Percentiles rank a stretch among this genome's conserved stretches.
phyloP scores from a whole-genome alignment of 2,113 vertebrate genomes.

The Neomonachus schauinslandi region DNA sequence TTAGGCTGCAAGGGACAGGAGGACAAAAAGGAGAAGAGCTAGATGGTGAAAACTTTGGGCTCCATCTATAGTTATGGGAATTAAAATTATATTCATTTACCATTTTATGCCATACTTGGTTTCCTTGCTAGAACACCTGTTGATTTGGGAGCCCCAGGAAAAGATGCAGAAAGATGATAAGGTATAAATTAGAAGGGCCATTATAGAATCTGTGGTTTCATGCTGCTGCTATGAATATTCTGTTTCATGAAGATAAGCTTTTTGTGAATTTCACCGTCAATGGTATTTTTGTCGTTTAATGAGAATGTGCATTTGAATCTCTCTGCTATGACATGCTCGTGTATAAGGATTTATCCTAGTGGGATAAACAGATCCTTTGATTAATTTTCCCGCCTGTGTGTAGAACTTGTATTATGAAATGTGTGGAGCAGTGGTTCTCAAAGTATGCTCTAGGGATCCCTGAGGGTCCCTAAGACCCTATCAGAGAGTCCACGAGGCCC shows the following conservation, averaged over 20 bases:
- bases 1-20: neutral
- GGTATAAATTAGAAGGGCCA: neutral
- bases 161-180: neutral
- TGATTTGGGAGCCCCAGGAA: neutral
- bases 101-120: neutral
- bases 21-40: neutral
- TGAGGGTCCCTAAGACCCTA: neutral
- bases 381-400: neutral
- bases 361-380: neutral
- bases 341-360: neutral
- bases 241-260: slow-evolving; percentile 13
- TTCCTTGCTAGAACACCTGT: neutral
- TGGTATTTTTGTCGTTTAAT: neutral
- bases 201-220: neutral
- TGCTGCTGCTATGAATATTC: neutral
- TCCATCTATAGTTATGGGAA: neutral
- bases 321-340: neutral
- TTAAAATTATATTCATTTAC: neutral
- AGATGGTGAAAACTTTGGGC: neutral
- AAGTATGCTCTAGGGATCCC: neutral
- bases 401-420: neutral
- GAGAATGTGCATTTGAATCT: neutral
- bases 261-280: slow-evolving; percentile 8
- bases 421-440: neutral
- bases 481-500: neutral